Evolutionary conservation across 2,888 invertebrate species (phyloP), one percentile per base, ranked within the genome.

Genomic region (Conops quadrifasciatus): DNA sequence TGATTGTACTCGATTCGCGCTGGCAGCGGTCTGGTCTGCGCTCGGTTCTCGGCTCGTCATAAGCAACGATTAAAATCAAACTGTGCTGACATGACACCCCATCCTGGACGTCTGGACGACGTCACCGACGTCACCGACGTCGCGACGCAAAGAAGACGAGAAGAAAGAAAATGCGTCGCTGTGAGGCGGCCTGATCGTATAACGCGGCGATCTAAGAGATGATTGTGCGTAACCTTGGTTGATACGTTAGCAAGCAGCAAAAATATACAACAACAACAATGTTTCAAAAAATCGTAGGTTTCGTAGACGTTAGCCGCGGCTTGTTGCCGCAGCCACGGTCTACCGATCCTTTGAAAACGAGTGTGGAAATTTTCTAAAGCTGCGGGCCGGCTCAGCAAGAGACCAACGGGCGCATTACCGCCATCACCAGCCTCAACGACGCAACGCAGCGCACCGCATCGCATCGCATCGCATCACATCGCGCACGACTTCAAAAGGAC

Each of bases 1-100:
- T 9, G 36, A 36, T 36, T 36, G 49, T 21, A 53, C 7, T 21
- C 53, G 53, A 53, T 53, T 1, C 19, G 53, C 53, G 2, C 9
- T 24, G 24, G 24, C 19, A 21, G 0, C 60, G 19, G 19, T 36
- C 24, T n/a, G 30, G 15, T 13, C 11, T 59, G 5, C 36, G 36
- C 5, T 36, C 36, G 59, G 24, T 26, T 11, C 60, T 47, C 1
- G 15, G 26, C 15, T 24, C 60, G 36, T 43, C 43, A 63, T 47
- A 47, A 47, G 21, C 26, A 63, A 21, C 63, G 63, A 47, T 63
- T 63, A 63, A 63, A 47, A 63, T 45, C 47, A 63, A 47, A 26
- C 47, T n/a, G 63, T 24, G 21, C 62, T 62, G 19, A 45, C 62
- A 62, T 62, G 45, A 62, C 62, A 62, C 62, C 62, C 62, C 43